A percentile compares a stretch with the other conserved stretches of the same genome.
Conservation (phyloP, 2,797 vertebrate species). For the Myiotriccus ornatus region DNA sequence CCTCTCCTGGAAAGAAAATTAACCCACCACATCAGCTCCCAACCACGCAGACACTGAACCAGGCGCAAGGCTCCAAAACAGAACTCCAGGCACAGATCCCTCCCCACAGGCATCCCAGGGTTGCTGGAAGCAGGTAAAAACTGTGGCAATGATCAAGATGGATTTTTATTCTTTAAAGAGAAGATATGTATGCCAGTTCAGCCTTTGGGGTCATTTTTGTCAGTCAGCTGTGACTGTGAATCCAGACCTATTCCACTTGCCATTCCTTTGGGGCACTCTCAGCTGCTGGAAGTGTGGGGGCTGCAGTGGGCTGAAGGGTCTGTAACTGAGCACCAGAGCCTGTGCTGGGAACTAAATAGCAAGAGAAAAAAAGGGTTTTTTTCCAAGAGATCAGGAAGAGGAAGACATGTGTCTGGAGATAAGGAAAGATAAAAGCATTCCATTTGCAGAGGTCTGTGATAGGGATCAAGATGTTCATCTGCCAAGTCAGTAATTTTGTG, state of each 20-base stretch:
- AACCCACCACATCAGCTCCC: background rate
- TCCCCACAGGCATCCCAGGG: background rate
- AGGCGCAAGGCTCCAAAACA: background rate
- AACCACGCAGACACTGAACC: background rate
- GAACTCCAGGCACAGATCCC: background rate
- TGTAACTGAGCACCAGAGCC: background rate
- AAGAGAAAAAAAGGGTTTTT: background rate
- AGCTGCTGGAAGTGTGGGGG: background rate
- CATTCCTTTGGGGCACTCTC: background rate
- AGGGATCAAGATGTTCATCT: conserved; percentile 43
- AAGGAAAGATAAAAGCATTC: conserved; percentile 65
- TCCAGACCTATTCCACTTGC: background rate
- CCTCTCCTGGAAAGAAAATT: conserved; percentile 45
- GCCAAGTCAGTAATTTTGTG: conserved; percentile 40
- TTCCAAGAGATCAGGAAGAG: conserved; percentile 45
- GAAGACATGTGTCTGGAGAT: conserved; percentile 59
- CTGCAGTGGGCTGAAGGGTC: background rate
- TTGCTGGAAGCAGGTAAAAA: background rate
- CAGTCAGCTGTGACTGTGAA: background rate
- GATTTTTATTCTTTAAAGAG: background rate
- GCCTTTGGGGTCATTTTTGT: background rate
- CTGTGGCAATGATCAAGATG: background rate
- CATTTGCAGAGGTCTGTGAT: background rate
- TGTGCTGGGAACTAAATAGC: background rate
- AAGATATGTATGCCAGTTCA: background rate